Base-by-base conservation (phyloP, 2,113 vertebrate genomes). In the Myotis davidii region DNA sequence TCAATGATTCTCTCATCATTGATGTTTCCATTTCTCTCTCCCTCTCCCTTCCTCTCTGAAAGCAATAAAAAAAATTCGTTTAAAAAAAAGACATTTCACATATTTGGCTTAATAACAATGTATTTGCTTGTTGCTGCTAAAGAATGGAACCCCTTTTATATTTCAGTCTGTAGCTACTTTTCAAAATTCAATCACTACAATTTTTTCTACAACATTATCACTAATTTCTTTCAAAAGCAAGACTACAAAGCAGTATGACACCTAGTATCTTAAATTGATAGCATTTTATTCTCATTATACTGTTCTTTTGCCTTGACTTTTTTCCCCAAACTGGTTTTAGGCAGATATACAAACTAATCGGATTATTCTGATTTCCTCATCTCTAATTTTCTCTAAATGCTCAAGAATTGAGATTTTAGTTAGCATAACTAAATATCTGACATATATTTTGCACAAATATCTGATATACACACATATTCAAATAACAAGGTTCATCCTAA, bases 41-140 rank as follows among this genome's bases (percentile, higher is more conserved):
- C 59, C 59, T 61, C 59, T 61, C 25, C 59, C 59, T 61, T 61
- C 25, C 59, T 61, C 25, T 61, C 25, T 61, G 25, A 61, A 61
- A 61, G 12, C 23, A 61, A 61, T 12, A 61, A 61, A 61, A 61
- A 25, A 61, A 27, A 61, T 61, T 23, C 9, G 23, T 25, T 59
- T 27, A 25, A 4, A 25, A 59, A 59, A 54, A 84, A 74, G 48
- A 96, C 95, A 94, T 87, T 88, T 92, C 76, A 94, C 78, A 34
- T 94, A 94, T 83, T n/a, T 94, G 93, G 54, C 95, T 96, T 88
- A 93, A 94, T 88, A 69, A 95, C 65, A 91, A 81, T 37, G 65
- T 89, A 93, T 87, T 52, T 96, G 16, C 52, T 94, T 96, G 70
- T 54, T 95, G 69, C 59, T 81, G 23, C 61, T 94, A 94, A 84